Percentiles rank a stretch among this genome's conserved stretches.
These are phyloP conservation scores for Equus quagga DNA, from an alignment of 2,113 vertebrate species.

Conservation along the genomic window DNA sequence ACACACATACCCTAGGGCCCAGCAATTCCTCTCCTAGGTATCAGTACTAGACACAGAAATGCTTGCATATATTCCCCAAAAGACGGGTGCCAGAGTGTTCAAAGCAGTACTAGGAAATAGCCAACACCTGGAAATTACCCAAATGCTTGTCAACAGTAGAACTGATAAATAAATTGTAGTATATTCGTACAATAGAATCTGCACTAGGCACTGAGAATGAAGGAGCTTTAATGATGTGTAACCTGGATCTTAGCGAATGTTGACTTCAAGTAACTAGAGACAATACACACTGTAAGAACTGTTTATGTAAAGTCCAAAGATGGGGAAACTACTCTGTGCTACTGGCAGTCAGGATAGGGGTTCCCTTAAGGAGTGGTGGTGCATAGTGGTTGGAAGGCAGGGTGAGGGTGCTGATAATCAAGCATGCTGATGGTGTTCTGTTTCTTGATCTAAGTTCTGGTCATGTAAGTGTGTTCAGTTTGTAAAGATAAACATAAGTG, in stretches of 20 bases:
- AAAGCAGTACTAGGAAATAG: conserved; percentile 1
- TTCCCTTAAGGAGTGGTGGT: background rate
- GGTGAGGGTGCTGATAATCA: background rate
- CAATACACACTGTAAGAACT: background rate
- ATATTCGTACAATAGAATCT: background rate
- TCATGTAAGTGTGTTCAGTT: background rate
- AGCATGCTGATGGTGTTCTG: background rate
- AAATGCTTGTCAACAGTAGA: background rate
- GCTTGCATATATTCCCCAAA: background rate
- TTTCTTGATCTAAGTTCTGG: background rate
- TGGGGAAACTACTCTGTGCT: background rate
- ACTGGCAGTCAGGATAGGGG: background rate
- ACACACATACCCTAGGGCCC: background rate
- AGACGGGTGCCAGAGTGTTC: background rate
- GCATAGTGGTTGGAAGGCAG: background rate
- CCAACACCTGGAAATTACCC: conserved; percentile 13
- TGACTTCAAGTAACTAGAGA: background rate
- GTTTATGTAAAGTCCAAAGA: background rate
- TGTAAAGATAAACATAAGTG: background rate
- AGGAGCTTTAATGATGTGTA: background rate
- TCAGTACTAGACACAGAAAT: background rate
- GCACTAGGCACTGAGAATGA: background rate
- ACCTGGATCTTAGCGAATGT: background rate
- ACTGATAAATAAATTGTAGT: background rate
- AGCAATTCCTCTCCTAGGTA: background rate